A percentile compares a stretch with the other conserved stretches of the same genome.
These are phyloP conservation scores for Hylyphantes graminicola DNA, from an alignment of 1,140 invertebrate genomes.

Conservation along the genomic window DNA sequence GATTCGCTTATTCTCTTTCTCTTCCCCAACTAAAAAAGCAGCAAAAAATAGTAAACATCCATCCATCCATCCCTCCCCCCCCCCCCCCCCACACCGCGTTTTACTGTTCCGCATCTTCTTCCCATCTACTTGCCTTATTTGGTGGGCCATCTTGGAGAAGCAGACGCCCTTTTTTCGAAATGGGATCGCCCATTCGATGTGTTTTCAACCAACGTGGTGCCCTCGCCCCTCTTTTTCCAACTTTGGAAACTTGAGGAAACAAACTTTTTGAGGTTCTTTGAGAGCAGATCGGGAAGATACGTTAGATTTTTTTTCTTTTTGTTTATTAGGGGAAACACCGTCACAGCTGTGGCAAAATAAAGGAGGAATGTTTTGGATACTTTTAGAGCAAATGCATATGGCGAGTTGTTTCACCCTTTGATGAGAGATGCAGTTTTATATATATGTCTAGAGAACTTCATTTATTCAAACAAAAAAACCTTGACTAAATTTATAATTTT, in stretches of 20 bases:
- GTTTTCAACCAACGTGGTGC: slow-evolving; percentile 2
- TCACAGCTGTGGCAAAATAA: too few relatives aligned
- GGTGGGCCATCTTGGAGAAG: background rate
- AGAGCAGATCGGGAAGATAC: slow-evolving; percentile 9
- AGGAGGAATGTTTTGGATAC: too few relatives aligned
- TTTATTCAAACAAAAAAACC: too few relatives aligned
- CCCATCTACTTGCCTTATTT: slow-evolving; percentile 28
- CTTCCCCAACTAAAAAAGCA: slow-evolving; percentile 13
- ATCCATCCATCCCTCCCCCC: background rate
- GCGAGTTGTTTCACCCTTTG: too few relatives aligned
- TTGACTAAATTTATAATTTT: too few relatives aligned
- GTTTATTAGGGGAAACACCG: too few relatives aligned
- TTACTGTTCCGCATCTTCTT: slow-evolving; percentile 17
- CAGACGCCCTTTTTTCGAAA: slow-evolving; percentile 20
- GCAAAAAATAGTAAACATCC: slow-evolving; percentile 42
- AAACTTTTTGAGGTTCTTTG: slow-evolving; percentile 11
- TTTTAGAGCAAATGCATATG: too few relatives aligned
- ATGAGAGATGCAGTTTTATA: too few relatives aligned
- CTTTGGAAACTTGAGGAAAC: slow-evolving; percentile 28
- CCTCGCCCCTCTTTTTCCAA: background rate
- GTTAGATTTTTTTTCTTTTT: too few relatives aligned
- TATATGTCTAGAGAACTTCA: too few relatives aligned
- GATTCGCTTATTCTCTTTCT: slow-evolving; percentile 6
- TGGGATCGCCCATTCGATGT: background rate
- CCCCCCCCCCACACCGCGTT: slow-evolving; percentile 15